Conservation (phyloP, 2,113 vertebrate genomes). For the Atlantisia rogersi region DNA sequence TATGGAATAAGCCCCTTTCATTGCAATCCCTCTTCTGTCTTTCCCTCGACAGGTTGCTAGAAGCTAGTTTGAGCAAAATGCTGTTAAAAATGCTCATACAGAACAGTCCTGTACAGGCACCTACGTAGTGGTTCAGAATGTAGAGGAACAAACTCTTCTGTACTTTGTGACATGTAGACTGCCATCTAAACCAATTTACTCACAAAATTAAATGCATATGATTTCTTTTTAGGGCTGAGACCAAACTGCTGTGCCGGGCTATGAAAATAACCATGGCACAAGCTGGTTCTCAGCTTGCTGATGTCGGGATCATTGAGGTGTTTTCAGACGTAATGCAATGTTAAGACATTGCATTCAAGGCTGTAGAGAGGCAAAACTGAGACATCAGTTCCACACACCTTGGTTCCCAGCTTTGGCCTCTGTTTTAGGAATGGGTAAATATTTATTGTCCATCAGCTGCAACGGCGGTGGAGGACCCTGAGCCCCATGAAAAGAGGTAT, state of each 20-base stretch:
- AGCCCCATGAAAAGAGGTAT: neutral
- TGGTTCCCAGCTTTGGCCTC: neutral
- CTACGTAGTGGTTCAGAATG: neutral
- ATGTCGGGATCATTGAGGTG: neutral
- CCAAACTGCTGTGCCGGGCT: neutral
- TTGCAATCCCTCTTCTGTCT: neutral
- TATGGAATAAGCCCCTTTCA: neutral
- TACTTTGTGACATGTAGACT: neutral
- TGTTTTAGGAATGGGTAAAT: neutral
- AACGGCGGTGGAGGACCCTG: accelerated
- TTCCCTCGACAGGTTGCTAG: neutral
- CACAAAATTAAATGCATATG: neutral
- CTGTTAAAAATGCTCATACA: neutral
- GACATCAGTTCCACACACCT: neutral
- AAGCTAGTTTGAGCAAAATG: neutral
- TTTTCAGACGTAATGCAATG: neutral
- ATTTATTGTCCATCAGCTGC: neutral
- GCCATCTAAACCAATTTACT: neutral
- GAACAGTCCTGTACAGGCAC: neutral
- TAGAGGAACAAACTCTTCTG: neutral
- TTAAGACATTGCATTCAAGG: neutral
- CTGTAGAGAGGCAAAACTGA: neutral
- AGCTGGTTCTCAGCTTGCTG: neutral
- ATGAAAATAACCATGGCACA: neutral
- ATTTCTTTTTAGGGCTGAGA: neutral